These are phyloP conservation scores for Danio albolineatus DNA, from an alignment of 2,797 vertebrate species.

Conservation along the genomic window DNA sequence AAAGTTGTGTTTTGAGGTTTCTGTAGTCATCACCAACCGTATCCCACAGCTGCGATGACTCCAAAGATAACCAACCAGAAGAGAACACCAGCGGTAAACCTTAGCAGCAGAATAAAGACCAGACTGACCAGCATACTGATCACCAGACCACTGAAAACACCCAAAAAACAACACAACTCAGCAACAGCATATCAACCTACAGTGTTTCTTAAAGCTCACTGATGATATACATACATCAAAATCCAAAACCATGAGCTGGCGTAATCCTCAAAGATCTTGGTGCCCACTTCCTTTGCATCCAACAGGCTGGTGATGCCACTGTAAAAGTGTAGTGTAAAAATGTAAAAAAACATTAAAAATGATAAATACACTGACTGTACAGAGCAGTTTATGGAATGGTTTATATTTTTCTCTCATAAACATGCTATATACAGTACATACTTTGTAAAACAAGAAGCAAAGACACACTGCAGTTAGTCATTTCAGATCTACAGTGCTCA, in stretches of 20 bases:
- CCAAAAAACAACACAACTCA: slow-evolving; percentile 58
- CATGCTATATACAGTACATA: not conserved
- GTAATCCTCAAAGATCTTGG: slow-evolving; percentile 96
- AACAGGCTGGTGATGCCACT: slow-evolving; percentile 88
- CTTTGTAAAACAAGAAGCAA: not conserved
- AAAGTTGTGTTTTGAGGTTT: not conserved
- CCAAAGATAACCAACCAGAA: slow-evolving; percentile 91
- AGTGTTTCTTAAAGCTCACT: not conserved
- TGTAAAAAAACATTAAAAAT: slow-evolving; percentile 33
- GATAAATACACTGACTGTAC: not conserved
- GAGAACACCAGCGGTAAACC: slow-evolving; percentile 88
- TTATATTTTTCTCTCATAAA: not conserved
- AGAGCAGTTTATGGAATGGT: slow-evolving; percentile 36
- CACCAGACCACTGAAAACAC: slow-evolving; percentile 83
- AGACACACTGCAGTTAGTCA: slow-evolving; percentile 2
- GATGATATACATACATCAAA: slow-evolving; percentile 84
- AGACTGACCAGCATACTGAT: slow-evolving; percentile 92
- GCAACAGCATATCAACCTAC: not conserved
- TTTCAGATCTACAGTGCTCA: slow-evolving; percentile 2
- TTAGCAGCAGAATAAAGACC: slow-evolving; percentile 89
- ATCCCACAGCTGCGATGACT: slow-evolving; percentile 85
- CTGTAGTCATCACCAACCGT: slow-evolving; percentile 77
- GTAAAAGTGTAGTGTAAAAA: slow-evolving; percentile 72
- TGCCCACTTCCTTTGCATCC: slow-evolving; percentile 86
- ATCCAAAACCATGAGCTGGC: slow-evolving; percentile 96